Conservation (phyloP, 2,888 invertebrate species). For the Vesta saturnalis region DNA sequence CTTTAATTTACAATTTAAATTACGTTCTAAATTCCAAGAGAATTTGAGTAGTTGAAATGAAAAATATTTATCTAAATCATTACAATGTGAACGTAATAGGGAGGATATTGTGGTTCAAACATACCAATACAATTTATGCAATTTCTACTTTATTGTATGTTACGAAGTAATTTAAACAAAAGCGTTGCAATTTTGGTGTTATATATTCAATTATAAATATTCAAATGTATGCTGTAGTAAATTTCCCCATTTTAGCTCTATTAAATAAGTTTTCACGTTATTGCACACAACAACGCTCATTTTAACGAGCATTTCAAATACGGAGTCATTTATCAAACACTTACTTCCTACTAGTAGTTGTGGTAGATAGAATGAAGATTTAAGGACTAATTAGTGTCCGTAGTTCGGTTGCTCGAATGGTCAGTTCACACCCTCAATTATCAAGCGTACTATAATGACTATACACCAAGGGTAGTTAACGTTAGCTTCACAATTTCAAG, state of each 20-base stretch:
- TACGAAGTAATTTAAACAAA: not conserved
- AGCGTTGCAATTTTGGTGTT: not conserved
- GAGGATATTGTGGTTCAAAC: not conserved
- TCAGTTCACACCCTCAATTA: constrained; percentile 36
- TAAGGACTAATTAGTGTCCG: constrained; percentile 36
- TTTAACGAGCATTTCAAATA: not conserved
- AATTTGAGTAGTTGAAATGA: constrained; percentile 12
- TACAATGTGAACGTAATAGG: not conserved
- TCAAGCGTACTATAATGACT: constrained; percentile 34
- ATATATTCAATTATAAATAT: not conserved
- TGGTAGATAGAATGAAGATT: constrained; percentile 17
- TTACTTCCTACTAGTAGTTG: not conserved
- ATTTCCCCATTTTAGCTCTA: not conserved
- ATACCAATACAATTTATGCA: not conserved
- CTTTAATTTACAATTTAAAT: constrained; percentile 15
- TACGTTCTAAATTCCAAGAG: constrained; percentile 13
- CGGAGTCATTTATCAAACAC: not conserved
- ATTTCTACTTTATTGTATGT: not conserved
- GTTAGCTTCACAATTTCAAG: not conserved
- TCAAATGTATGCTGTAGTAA: not conserved
- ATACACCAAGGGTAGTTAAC: constrained; percentile 17
- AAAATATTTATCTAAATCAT: constrained; percentile 2
- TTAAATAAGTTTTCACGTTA: constrained; percentile 1
- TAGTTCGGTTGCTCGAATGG: constrained; percentile 32
- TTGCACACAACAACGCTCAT: not conserved